A percentile compares a stretch with the other conserved stretches of the same genome.
These are phyloP conservation scores for Chlorops oryzae DNA, from an alignment of 1,140 invertebrate genomes.

Conservation along the genomic window DNA sequence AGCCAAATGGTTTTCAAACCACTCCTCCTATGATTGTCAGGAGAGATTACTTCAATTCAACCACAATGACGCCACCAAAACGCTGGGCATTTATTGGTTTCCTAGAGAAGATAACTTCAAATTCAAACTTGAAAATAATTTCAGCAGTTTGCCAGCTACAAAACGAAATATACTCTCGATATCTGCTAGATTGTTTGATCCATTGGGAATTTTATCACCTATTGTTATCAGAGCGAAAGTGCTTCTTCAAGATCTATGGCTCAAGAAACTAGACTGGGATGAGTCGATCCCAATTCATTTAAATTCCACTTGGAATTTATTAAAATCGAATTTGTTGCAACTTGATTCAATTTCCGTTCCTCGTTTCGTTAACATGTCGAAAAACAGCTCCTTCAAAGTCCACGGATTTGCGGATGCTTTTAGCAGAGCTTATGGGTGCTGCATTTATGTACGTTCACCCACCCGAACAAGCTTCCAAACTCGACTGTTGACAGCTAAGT, in stretches of 20 bases:
- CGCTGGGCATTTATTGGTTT: neutral
- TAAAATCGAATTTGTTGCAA: slow-evolving; percentile 11
- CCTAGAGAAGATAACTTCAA: slow-evolving; percentile 4
- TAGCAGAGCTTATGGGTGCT: slow-evolving; percentile 34
- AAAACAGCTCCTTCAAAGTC: too few relatives aligned
- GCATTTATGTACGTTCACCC: slow-evolving; percentile 31
- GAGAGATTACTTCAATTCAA: neutral
- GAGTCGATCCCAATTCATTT: slow-evolving; percentile 28
- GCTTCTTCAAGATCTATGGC: slow-evolving; percentile 48
- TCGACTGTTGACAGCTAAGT: slow-evolving; percentile 12
- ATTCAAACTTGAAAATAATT: neutral
- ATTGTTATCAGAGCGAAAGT: slow-evolving; percentile 43
- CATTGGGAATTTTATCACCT: slow-evolving; percentile 46
- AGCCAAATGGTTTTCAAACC: slow-evolving; percentile 8
- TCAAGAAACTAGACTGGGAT: slow-evolving; percentile 45
- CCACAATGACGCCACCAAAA: neutral
- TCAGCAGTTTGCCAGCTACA: neutral
- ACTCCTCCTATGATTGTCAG: neutral
- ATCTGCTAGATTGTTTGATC: slow-evolving; percentile 45
- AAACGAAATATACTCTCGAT: slow-evolving; percentile 19
- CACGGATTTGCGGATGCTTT: slow-evolving; percentile 42
- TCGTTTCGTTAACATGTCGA: too few relatives aligned
- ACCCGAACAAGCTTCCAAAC: neutral
- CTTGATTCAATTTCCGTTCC: slow-evolving; percentile 12
- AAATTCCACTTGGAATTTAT: slow-evolving; percentile 19